A percentile compares a stretch with the other conserved stretches of the same genome.
phyloP scores from a whole-genome alignment of 2,888 invertebrate species.

The Rhagonycha fulva region DNA sequence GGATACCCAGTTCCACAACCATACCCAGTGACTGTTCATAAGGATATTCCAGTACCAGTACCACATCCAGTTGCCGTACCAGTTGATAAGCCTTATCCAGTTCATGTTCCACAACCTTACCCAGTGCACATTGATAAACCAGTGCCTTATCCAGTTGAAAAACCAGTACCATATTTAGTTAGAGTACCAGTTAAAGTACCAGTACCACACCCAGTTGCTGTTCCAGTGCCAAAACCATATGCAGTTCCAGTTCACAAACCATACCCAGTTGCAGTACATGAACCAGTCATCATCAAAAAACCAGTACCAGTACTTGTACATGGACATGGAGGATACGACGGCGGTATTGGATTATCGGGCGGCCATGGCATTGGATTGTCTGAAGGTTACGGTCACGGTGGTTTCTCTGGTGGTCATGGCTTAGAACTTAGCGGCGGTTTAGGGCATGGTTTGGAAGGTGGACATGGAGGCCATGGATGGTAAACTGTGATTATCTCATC shows the following conservation, averaged over 20 bases:
- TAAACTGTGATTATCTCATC: conserved; percentile 21
- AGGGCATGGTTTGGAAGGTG: not conserved
- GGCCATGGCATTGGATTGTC: conserved; percentile 6
- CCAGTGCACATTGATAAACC: conserved; percentile 59
- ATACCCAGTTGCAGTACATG: conserved; percentile 58
- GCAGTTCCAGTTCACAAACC: conserved; percentile 57
- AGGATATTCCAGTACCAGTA: conserved; percentile 57
- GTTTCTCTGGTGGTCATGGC: conserved; percentile 22
- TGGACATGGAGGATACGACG: conserved; percentile 34
- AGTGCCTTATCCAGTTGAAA: conserved; percentile 60
- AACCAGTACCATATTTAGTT: conserved; percentile 56
- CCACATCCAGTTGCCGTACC: conserved; percentile 54
- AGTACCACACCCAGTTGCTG: conserved; percentile 48
- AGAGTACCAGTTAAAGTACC: conserved; percentile 54
- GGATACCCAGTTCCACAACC: conserved; percentile 60
- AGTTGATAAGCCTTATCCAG: conserved; percentile 57
- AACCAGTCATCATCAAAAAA: conserved; percentile 59
- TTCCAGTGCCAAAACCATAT: conserved; percentile 48
- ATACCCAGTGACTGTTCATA: conserved; percentile 58
- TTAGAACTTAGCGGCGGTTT: conserved; percentile 5
- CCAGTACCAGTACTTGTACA: conserved; percentile 54
- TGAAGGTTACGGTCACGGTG: conserved; percentile 29
- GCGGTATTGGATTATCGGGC: conserved; percentile 35
- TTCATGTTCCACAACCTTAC: conserved; percentile 57
- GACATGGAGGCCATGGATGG: conserved; percentile 16